Base-by-base conservation (phyloP, 1,140 invertebrate species). In the Drosophila ficusphila region DNA sequence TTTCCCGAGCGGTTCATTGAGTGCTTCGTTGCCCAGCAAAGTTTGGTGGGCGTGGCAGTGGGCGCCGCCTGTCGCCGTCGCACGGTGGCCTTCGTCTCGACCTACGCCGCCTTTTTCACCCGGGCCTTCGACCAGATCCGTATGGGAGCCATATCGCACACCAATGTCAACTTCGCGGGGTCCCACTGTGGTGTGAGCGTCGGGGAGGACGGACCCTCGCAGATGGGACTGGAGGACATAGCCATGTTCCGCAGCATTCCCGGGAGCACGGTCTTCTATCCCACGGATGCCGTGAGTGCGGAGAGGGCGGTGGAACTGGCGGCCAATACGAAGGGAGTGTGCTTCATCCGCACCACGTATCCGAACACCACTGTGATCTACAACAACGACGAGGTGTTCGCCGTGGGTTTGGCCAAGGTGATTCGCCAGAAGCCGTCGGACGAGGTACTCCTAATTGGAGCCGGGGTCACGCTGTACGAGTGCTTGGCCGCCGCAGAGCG, bases 1-100 rank as follows among this genome's bases (percentile, higher is more conserved):
- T 95, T 95, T 90, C 93, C 94, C 0, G 93, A 94, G 33, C 95
- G 97, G 64, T 99, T 97, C 91, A 95, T 99, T 60, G 98, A 99
- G 92, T 99, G 99, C 91, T 99, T 96, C 92, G 99, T 99, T 88
- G 99, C 99, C 44, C 99, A 99, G 92, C 99, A 99, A 93, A 99
- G 99, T 92, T 92, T 99, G 78, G 97, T 99, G 74, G 98, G 98
- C 42, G 97, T 99, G 61, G 98, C 96, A 0, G 97, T 99, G 79
- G 99, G 99, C 16, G 95, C 96, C 29, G 96, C 96, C 38, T 98
- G 97, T 85, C 93, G 98, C 57, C 95, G 97, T 79, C 94, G 98
- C 60, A 96, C 97, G 3, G 94, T 99, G 41, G 94, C 97, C 4
- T 99, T 99, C 91, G 96, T 96, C 2, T 99, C 98, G 21, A 99